phyloP scores from a whole-genome alignment of 2,888 invertebrate genomes.

The Gari tellinella region DNA sequence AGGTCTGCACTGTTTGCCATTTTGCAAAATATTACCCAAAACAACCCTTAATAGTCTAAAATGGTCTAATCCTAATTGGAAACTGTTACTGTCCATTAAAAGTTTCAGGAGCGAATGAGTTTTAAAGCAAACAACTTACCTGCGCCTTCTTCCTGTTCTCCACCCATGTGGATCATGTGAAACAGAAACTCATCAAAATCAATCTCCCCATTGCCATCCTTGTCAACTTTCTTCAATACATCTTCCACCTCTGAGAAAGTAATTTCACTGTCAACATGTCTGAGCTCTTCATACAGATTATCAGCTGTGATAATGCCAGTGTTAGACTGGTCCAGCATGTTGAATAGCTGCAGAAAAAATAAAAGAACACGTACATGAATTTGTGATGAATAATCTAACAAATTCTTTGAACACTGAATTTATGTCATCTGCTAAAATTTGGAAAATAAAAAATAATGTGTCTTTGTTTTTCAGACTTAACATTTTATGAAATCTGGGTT shows the following conservation, averaged over 20 bases:
- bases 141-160: constrained; percentile 37
- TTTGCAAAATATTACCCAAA: no score
- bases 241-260: constrained; percentile 68
- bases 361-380: no score
- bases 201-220: constrained; percentile 73
- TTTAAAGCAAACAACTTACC: constrained; percentile 4
- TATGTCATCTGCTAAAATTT: not conserved
- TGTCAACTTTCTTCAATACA: constrained; percentile 68
- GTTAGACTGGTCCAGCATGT: constrained; percentile 70
- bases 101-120: no score
- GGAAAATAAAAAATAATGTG: no score
- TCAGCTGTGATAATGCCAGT: constrained; percentile 69
- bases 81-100: no score
- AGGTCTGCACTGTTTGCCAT: no score
- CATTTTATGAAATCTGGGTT: no score
- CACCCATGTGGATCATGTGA: constrained; percentile 66
- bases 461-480: no score
- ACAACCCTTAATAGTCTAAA: no score
- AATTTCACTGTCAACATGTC: constrained; percentile 69
- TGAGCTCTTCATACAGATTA: constrained; percentile 66
- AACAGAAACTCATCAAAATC: constrained; percentile 76
- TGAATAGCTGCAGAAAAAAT: constrained; percentile 68
- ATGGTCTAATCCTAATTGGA: no score
- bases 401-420: not conserved
- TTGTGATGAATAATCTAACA: not conserved